phyloP scores from a whole-genome alignment of 2,797 vertebrate genomes.

The Arnoldichthys spilopterus region DNA sequence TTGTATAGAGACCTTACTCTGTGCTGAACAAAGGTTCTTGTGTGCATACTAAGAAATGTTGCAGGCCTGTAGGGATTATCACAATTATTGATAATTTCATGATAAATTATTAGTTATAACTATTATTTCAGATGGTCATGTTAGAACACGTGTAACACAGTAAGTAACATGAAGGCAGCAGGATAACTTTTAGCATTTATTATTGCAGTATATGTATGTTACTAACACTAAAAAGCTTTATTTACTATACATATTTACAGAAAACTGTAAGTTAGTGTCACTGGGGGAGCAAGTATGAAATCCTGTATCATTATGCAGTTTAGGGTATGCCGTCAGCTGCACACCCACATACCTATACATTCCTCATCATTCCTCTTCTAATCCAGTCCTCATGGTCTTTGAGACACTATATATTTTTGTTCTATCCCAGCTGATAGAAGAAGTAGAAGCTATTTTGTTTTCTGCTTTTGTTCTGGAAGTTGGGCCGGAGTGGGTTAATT shows the following conservation, averaged over 20 bases:
- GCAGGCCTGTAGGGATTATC: too few relatives aligned
- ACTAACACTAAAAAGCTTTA: neutral
- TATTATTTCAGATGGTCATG: neutral
- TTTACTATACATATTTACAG: too few relatives aligned
- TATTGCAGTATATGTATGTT: too few relatives aligned
- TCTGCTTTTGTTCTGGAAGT: neutral
- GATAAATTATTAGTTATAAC: too few relatives aligned
- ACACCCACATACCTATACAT: neutral
- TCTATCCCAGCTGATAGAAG: neutral
- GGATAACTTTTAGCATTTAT: too few relatives aligned
- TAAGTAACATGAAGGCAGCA: too few relatives aligned
- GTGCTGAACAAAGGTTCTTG: too few relatives aligned
- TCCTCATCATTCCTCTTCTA: neutral
- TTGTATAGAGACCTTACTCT: too few relatives aligned
- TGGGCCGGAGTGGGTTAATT: too few relatives aligned
- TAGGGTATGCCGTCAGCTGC: neutral
- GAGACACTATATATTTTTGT: neutral
- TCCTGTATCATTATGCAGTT: neutral
- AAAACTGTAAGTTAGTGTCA: neutral
- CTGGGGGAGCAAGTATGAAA: too few relatives aligned
- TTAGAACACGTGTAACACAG: neutral
- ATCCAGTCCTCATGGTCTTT: neutral
- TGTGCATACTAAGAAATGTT: too few relatives aligned
- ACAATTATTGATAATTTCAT: too few relatives aligned
- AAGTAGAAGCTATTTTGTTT: neutral